Evolutionary conservation across 2,888 invertebrate genomes (phyloP).

Genomic region (Pristionchus maxplancki): DNA sequence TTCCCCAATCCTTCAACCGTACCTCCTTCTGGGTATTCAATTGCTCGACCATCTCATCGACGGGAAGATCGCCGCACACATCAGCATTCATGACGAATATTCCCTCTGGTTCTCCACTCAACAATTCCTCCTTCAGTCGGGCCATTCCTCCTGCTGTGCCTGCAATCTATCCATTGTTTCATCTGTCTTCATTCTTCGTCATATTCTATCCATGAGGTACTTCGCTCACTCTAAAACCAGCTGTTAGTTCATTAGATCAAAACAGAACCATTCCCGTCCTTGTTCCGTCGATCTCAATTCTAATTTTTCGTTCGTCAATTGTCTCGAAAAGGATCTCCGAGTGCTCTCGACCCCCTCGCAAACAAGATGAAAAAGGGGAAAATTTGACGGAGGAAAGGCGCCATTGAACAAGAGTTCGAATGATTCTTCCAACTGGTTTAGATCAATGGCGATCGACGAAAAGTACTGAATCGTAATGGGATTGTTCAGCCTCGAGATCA

Average conservation of each 20-base stretch:
- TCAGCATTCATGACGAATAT: conserved; percentile 97
- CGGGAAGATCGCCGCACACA: conserved; percentile 95
- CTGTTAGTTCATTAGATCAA: background rate
- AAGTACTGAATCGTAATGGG: background rate
- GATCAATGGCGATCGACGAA: background rate
- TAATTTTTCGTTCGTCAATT: background rate
- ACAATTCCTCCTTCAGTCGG: conserved; percentile 91
- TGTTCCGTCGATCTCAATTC: background rate
- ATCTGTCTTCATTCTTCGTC: too few species aligned
- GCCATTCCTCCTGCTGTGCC: conserved; percentile 96
- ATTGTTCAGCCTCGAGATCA: background rate
- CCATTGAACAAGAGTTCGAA: background rate
- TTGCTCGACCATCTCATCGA: conserved; percentile 83
- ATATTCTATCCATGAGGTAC: background rate
- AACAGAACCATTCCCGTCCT: background rate
- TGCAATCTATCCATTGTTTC: conserved; percentile 48
- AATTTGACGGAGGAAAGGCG: background rate
- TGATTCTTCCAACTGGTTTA: conserved; percentile 30
- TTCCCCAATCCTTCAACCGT: conserved; percentile 1
- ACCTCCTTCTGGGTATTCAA: conserved; percentile 52
- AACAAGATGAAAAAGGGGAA: background rate
- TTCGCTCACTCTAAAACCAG: background rate
- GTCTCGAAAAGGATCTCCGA: background rate
- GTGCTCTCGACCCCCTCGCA: conserved; percentile 16
- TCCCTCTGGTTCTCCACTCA: conserved; percentile 76